Evolutionary conservation across 2,797 vertebrate species (phyloP).

Genomic region (Scolopax bukidnonensis): DNA sequence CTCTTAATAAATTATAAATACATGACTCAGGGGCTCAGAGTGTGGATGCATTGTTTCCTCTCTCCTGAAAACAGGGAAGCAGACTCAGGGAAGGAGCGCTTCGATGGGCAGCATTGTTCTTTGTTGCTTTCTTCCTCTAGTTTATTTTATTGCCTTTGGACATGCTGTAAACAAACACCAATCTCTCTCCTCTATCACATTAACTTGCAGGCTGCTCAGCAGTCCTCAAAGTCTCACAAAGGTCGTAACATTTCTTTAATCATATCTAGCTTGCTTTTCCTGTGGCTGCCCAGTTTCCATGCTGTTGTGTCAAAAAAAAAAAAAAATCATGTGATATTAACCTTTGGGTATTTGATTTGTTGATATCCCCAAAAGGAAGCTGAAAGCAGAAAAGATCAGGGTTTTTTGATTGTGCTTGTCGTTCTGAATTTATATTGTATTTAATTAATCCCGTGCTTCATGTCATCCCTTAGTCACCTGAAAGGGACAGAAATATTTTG

Average conservation of each 20-base stretch:
- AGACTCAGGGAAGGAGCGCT: neutral
- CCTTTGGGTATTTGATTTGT: constrained; percentile 29
- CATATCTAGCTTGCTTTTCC: constrained; percentile 26
- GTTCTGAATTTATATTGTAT: constrained; percentile 29
- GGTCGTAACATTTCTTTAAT: constrained; percentile 52
- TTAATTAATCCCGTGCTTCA: constrained; percentile 10
- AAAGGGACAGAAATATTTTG: neutral
- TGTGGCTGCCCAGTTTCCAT: constrained; percentile 20
- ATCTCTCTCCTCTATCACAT: constrained; percentile 30
- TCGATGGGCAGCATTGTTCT: neutral
- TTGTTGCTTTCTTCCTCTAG: constrained; percentile 31
- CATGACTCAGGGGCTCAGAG: neutral
- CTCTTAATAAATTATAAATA: constrained; percentile 50
- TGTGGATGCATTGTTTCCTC: neutral
- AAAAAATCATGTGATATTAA: neutral
- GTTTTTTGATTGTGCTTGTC: constrained; percentile 11
- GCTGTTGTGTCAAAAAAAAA: neutral
- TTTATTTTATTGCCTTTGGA: constrained; percentile 48
- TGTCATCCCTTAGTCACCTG: neutral
- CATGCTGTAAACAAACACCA: constrained; percentile 40
- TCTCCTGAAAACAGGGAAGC: neutral
- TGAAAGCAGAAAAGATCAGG: constrained; percentile 1
- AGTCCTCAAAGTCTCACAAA: constrained; percentile 47
- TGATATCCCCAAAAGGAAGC: neutral
- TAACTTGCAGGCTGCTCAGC: neutral